These are phyloP conservation scores for Crypturellus undulatus DNA, from an alignment of 2,113 vertebrate species.

Conservation along the genomic window DNA sequence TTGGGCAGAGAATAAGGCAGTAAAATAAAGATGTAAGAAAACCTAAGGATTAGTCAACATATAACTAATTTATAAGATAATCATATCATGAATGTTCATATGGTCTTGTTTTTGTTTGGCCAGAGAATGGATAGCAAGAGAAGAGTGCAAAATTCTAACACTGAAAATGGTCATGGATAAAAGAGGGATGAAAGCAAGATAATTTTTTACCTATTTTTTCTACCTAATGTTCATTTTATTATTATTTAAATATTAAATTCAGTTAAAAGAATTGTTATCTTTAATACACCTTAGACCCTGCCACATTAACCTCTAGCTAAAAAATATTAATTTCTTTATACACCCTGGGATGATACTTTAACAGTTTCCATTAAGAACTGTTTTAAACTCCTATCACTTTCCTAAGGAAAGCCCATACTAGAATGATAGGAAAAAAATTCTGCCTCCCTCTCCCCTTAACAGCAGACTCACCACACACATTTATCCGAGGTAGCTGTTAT, in stretches of 20 bases:
- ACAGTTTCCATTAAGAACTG: conserved; percentile 41
- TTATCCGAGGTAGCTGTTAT: background rate
- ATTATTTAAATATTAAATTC: background rate
- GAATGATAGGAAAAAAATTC: background rate
- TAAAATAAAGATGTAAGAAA: background rate
- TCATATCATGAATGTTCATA: background rate
- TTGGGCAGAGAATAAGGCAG: background rate
- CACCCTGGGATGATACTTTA: background rate
- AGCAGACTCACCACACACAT: background rate
- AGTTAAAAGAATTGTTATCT: background rate
- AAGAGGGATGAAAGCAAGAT: background rate
- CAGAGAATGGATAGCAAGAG: background rate
- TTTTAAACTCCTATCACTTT: conserved; percentile 27
- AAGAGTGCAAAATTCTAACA: background rate
- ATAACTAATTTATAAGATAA: background rate
- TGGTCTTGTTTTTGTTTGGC: background rate
- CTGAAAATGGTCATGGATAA: background rate
- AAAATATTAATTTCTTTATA: conserved; percentile 42
- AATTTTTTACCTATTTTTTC: background rate
- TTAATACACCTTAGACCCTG: background rate
- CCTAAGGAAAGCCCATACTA: background rate
- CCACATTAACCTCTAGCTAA: conserved; percentile 13
- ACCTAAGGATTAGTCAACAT: background rate
- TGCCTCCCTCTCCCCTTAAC: background rate
- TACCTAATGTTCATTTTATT: conserved; percentile 20